phyloP scores from a whole-genome alignment of 2,888 invertebrate species.

The Aromia moschata region DNA sequence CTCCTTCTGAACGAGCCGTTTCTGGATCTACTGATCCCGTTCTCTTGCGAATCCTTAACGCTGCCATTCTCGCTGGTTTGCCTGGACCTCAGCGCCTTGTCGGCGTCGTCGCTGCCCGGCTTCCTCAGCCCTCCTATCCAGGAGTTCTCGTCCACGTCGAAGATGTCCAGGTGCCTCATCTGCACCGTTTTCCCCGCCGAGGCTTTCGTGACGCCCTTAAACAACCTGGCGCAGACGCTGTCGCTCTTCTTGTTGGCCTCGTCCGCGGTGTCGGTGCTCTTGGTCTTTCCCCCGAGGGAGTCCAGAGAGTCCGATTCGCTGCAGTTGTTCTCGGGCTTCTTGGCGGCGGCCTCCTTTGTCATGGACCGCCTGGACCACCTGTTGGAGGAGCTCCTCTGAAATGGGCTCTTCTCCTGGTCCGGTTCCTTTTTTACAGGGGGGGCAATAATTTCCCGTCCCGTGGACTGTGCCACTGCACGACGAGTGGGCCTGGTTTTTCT shows the following conservation, averaged over 20 bases:
- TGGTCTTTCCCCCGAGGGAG: conserved; percentile 55
- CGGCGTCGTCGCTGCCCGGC: conserved; percentile 23
- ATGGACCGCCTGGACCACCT: conserved; percentile 35
- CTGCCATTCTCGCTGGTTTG: conserved; percentile 8
- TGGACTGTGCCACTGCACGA: conserved; percentile 81
- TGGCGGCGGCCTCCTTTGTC: conserved; percentile 24
- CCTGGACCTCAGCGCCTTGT: too few relatives aligned
- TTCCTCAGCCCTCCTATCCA: conserved; percentile 52
- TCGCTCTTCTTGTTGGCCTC: conserved; percentile 39
- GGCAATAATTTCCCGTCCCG: conserved; percentile 60
- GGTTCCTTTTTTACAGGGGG: background rate
- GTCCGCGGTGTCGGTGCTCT: conserved; percentile 48
- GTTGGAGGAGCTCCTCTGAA: conserved; percentile 42
- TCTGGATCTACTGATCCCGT: conserved; percentile 26
- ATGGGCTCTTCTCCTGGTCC: conserved; percentile 25
- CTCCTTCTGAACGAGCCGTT: conserved; percentile 33
- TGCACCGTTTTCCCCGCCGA: conserved; percentile 70
- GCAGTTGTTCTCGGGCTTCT: conserved; percentile 62
- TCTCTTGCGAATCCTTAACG: conserved; percentile 3
- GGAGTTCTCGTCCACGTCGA: conserved; percentile 58
- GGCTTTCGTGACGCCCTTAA: conserved; percentile 69
- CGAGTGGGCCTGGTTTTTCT: conserved; percentile 66
- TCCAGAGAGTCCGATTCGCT: conserved; percentile 74
- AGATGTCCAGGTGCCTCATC: conserved; percentile 67
- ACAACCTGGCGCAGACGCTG: conserved; percentile 64